Base-by-base conservation (phyloP, 2,113 vertebrate species). In the Tachuris rubrigastra region DNA sequence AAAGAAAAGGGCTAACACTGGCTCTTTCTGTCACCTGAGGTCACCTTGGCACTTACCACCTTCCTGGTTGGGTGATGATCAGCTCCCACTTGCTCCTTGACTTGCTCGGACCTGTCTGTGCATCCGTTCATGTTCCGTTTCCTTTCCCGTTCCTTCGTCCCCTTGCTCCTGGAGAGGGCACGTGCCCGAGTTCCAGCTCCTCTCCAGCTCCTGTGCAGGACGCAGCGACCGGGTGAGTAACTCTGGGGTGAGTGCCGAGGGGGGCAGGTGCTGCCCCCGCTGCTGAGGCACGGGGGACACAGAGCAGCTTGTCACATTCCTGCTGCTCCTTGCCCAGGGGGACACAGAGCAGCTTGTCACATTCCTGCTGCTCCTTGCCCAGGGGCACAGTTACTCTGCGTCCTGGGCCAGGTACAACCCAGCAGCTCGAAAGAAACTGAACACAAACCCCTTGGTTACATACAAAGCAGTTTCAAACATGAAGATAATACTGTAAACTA, bases 41-140 rank as follows among this genome's bases (percentile, higher is more conserved):
- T 83, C 87, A 69, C 4, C 2, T 9, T 72, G 71, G 63, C 46
- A 2, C 39, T 80, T 6, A 6, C 9, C 42, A 9, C n/a, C 39
- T 8, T 6, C n/a, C 56, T 53, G 85, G 30, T 31, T 79, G 81
- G 65, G 56, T 75, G 78, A 3, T 8, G n/a, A 19, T 31, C 49
- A 33, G 69, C 81, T 93, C 66, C 66, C 28, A 1, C 44, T 62
- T 28, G 42, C 63, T 66, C 14, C 89, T 28, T 19, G 9, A 0
- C 21, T 2, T 19, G 74, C 77, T 74, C 10, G 28, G 87, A n/a
- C 27, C 69, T 91, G 35, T 49, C 84, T 37, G 37, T 82, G 8
- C 62, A 10, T 47, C 86, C 3, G 3, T 49, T 92, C 44, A 0
- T 12, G 5, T 18, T 46, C 62, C 3, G 0, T 47, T 81, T 50